Evolutionary conservation across 1,140 invertebrate genomes (phyloP).

Genomic region (Drosophila watanabei): DNA sequence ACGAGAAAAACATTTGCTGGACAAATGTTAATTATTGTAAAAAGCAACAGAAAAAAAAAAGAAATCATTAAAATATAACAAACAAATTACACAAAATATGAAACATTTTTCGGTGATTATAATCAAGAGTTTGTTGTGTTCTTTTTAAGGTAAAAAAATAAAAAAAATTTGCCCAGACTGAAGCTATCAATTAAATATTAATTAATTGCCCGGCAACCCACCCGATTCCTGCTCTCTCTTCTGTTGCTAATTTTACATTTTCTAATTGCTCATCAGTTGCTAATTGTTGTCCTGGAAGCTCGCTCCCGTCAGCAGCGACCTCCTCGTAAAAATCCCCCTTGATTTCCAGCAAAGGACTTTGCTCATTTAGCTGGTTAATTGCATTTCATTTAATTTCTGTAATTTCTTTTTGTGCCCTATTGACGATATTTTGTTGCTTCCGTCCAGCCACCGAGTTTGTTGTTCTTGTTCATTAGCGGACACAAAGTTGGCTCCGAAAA

Average conservation of each 20-base stretch:
- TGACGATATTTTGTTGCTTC: conserved; percentile 59
- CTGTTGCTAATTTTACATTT: conserved; percentile 64
- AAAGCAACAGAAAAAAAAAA: conserved; percentile 4
- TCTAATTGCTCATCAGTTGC: conserved; percentile 72
- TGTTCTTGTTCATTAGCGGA: conserved; percentile 70
- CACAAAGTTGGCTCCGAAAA: conserved; percentile 54
- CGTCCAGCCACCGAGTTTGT: conserved; percentile 32
- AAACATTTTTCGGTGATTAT: not conserved
- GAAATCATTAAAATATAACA: not conserved
- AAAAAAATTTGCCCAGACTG: not conserved
- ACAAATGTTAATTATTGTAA: conserved; percentile 68
- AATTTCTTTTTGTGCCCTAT: conserved; percentile 47
- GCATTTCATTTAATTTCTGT: conserved; percentile 66
- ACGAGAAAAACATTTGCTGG: conserved; percentile 66
- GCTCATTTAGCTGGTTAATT: conserved; percentile 74
- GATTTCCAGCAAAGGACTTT: conserved; percentile 12
- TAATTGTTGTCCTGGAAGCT: conserved; percentile 48
- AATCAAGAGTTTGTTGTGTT: not conserved
- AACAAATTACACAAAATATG: not conserved
- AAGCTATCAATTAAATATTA: conserved; percentile 77
- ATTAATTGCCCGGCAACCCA: conserved; percentile 62
- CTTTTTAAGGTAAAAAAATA: not conserved
- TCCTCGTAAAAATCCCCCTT: not conserved
- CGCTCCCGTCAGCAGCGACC: too few relatives aligned
- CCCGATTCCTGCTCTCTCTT: not conserved